Percentiles rank a stretch among this genome's conserved stretches.
Evolutionary conservation across 1,140 invertebrate genomes (phyloP).

Genomic region (Drosophila mayri): DNA sequence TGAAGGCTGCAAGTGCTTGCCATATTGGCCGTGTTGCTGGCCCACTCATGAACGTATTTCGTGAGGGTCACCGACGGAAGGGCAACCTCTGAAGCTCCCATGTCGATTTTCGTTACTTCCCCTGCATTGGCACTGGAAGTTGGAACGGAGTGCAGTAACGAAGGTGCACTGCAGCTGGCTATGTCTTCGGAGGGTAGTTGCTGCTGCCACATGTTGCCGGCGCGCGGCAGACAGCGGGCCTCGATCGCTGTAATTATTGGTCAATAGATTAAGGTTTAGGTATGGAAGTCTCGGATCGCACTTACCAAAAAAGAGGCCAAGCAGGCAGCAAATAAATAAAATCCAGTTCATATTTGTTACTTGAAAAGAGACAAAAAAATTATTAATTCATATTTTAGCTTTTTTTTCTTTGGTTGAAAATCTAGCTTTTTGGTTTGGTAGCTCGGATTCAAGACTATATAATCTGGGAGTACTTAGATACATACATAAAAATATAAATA

Average conservation of each 20-base stretch:
- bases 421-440: not conserved
- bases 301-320: constrained; percentile 23
- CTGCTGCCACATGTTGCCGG: constrained; percentile 60
- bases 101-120: not conserved
- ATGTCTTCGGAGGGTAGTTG: not conserved
- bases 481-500: not conserved
- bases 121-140: not conserved
- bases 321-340: constrained; percentile 9
- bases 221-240: constrained; percentile 29
- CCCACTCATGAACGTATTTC: constrained; percentile 59
- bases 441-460: not conserved
- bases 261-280: not conserved
- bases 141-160: constrained; percentile 15
- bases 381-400: not conserved
- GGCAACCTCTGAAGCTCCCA: not conserved
- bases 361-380: not conserved
- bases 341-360: constrained; percentile 29
- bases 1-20: constrained; percentile 17
- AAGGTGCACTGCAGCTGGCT: constrained; percentile 41
- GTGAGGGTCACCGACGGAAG: constrained; percentile 23
- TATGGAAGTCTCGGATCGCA: not conserved
- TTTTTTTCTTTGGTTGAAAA: constrained; percentile 4
- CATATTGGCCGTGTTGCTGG: constrained; percentile 21
- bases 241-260: constrained; percentile 6
- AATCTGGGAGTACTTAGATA: not conserved